These are phyloP conservation scores for Drosophila murphyi DNA, from an alignment of 1,140 invertebrate genomes.

Conservation along the genomic window DNA sequence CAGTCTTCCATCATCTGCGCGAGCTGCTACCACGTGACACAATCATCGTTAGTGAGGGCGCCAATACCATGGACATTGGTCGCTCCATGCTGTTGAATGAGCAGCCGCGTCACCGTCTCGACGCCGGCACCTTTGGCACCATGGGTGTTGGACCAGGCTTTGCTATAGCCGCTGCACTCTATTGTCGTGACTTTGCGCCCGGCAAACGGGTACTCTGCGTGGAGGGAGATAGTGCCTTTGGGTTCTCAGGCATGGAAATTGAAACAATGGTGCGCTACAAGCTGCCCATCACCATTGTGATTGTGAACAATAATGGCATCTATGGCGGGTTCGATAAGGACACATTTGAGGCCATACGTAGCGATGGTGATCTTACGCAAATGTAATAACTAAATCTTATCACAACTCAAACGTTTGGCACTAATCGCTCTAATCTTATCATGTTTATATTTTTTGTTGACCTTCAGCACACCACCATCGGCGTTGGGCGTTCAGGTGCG, in stretches of 20 bases:
- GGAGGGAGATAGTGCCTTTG: constrained; percentile 98
- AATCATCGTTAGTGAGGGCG: constrained; percentile 98
- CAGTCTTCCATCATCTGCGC: constrained; percentile 93
- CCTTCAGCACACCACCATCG: constrained; percentile 91
- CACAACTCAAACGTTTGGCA: constrained; percentile 4
- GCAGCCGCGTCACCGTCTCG: constrained; percentile 93
- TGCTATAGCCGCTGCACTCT: constrained; percentile 96
- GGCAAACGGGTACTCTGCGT: constrained; percentile 93
- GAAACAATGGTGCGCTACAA: constrained; percentile 98
- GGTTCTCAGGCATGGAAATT: constrained; percentile 98
- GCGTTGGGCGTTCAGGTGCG: constrained; percentile 90
- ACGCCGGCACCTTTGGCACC: constrained; percentile 97
- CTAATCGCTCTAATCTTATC: constrained; percentile 55
- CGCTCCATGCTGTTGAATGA: constrained; percentile 93
- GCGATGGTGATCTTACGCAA: constrained; percentile 87
- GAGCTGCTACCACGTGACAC: constrained; percentile 91
- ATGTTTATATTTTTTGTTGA: constrained; percentile 22
- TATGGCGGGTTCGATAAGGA: constrained; percentile 93
- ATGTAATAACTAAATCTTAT: constrained; percentile 85
- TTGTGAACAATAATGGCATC: constrained; percentile 98
- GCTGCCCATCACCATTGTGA: constrained; percentile 94
- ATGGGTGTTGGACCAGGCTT: constrained; percentile 98
- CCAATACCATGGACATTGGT: constrained; percentile 99
- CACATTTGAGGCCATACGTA: constrained; percentile 89
- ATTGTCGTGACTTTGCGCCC: constrained; percentile 92